phyloP scores from a whole-genome alignment of 2,797 vertebrate genomes.

The Xiphophorus birchmanni region DNA sequence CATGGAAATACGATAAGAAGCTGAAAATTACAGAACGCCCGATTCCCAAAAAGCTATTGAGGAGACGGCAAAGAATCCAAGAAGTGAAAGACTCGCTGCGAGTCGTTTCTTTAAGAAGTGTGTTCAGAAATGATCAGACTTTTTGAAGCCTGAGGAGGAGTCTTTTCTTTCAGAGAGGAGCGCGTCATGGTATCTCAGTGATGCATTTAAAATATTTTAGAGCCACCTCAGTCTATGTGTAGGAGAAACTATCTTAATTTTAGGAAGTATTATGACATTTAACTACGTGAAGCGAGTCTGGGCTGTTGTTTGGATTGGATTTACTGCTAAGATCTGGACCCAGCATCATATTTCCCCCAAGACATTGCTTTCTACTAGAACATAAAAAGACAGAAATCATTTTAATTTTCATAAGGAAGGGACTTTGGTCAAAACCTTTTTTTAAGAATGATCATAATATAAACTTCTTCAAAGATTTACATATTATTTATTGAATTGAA shows the following conservation, averaged over 20 bases:
- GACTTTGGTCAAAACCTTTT: not conserved
- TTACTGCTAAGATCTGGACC: not conserved
- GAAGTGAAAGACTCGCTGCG: constrained; percentile 44
- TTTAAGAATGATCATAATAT: not conserved
- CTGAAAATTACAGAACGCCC: constrained; percentile 37
- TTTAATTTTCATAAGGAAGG: not conserved
- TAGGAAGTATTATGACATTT: not conserved
- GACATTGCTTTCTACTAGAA: not conserved
- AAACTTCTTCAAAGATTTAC: not conserved
- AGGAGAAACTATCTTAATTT: not conserved
- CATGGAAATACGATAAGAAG: constrained; percentile 60
- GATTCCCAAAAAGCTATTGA: constrained; percentile 43
- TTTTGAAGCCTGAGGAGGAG: constrained; percentile 31
- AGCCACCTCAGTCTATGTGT: not conserved
- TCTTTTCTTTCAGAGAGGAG: constrained; percentile 54
- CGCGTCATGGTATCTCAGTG: constrained; percentile 59
- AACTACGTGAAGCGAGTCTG: not conserved
- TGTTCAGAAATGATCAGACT: constrained; percentile 44
- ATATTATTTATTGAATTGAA: not conserved
- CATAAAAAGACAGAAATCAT: not conserved
- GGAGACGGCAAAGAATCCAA: constrained; percentile 40
- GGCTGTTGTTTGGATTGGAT: not conserved
- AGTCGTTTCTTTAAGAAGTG: constrained; percentile 54
- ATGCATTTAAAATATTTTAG: constrained; percentile 25
- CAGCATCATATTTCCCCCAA: not conserved